Base-by-base conservation (phyloP, 2,797 vertebrate species). In the Acrocephalus scirpaceus region DNA sequence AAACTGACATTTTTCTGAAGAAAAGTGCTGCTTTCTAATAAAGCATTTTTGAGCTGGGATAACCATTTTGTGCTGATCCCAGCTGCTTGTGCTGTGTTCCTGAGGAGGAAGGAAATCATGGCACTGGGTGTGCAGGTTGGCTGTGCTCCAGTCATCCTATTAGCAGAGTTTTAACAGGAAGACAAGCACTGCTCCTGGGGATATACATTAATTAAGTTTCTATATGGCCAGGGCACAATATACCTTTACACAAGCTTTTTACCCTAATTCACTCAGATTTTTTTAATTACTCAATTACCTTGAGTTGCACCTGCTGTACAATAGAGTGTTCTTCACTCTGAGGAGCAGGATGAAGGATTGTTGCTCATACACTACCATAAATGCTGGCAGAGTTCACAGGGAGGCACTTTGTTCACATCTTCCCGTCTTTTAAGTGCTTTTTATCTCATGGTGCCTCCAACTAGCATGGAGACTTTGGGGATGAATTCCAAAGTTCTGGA, bases 131-230 rank as follows among this genome's bases (percentile, higher is more conserved):
- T 4, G 22, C 42, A 36, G 18, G 27, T 22, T 44, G 34, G 48
- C 74, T n/a, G 7, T 51, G 34, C 47, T 38, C 70, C 86, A 53
- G 60, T 64, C 25, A 13, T 66, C 86, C 70, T 81, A 15, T 91
- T 88, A 92, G 86, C 79, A 74, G 65, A 85, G 45, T 91, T 94
- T 91, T 88, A 89, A 92, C 70, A 95, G 86, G 89, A 89, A 92
- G 66, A 90, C 4, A 27, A 61, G 60, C 60, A 34, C 91, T 80
- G 88, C 53, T 91, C 45, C 42, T 61, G 91, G 85, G 65, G 62
- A 92, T 81, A 93, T 94, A 92, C 67, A 81, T 70, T 91, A 89
- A 94, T 93, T 86, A 93, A 64, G 62, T 92, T 82, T 88, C 84
- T 82, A 32, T 78, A 38, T 75, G 62, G 62, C 62, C 79, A 42